Base-by-base conservation (phyloP, 2,113 vertebrate genomes). In the Microtus ochrogaster region DNA sequence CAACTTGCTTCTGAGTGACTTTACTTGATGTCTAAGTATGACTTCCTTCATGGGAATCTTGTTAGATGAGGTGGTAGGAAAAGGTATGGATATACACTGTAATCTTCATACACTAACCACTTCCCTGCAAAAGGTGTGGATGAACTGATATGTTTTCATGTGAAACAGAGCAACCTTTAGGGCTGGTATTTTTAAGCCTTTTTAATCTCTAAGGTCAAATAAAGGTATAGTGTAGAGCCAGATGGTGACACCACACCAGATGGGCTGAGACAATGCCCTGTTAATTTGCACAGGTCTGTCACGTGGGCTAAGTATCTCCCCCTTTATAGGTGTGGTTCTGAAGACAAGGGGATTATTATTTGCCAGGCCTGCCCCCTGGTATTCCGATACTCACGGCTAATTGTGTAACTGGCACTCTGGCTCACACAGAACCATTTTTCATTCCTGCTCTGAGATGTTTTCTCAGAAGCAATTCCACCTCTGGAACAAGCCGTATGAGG, bases 401-500 rank as follows among this genome's bases (percentile, higher is more conserved):
- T 97, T 97, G 90, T 58, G 78, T 73, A 94, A 88, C 58, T 82
- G 92, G 82, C 68, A 72, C 24, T 74, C 89, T 74, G 7, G 82
- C 70, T 97, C 95, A 94, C 47, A 92, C 84, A 90, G 55, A 91
- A 97, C 92, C 52, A 76, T 79, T 97, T 97, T 89, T 96, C 96
- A 13, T n/a, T 97, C 97, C 61, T 86, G 90, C 78, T 84, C n/a
- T 91, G 97, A 95, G 95, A 84, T 97, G 93, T 98, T 98, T 94
- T 87, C 88, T 94, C 97, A 98, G 97, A 97, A 98, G 97, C 93
- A 97, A 93, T 94, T 98, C 93, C 95, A 97, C 97, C 95, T 98
- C 94, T 98, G 97, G 97, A 98, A 98, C 96, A 98, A 97, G 96
- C 98, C 98, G 96, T 14, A 0, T 96, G 7, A 97, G 70, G 95